Evolutionary conservation across 2,113 vertebrate genomes (phyloP).

Genomic region (Telmatochromis brichardi): DNA sequence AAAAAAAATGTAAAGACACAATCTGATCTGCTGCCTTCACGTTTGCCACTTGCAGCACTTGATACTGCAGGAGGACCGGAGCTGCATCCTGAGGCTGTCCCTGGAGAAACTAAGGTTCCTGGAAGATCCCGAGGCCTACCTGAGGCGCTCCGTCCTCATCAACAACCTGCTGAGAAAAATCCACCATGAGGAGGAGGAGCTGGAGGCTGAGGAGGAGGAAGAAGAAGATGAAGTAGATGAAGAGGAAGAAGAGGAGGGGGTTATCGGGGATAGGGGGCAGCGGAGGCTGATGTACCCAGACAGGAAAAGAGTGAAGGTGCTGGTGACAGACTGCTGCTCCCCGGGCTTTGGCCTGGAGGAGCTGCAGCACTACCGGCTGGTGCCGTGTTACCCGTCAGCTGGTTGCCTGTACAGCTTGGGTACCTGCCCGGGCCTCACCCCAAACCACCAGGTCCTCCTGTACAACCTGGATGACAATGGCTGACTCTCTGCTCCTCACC

Average conservation of each 20-base stretch:
- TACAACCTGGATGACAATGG: slow-evolving; percentile 86
- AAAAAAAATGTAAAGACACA: neutral
- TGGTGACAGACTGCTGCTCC: slow-evolving; percentile 87
- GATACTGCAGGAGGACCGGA: slow-evolving; percentile 91
- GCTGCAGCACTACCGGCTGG: slow-evolving; percentile 83
- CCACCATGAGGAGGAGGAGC: slow-evolving; percentile 85
- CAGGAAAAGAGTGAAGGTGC: slow-evolving; percentile 89
- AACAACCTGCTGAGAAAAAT: slow-evolving; percentile 98
- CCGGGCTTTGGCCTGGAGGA: slow-evolving; percentile 82
- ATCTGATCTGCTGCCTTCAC: neutral
- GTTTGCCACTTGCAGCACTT: slow-evolving; percentile 76
- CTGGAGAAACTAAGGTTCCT: slow-evolving; percentile 96
- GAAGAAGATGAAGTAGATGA: slow-evolving; percentile 75
- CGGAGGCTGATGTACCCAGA: slow-evolving; percentile 66
- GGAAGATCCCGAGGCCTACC: slow-evolving; percentile 91
- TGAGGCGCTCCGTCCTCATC: slow-evolving; percentile 95
- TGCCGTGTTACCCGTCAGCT: slow-evolving; percentile 81
- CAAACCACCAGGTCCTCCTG: slow-evolving; percentile 83
- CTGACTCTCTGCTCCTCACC: slow-evolving; percentile 30
- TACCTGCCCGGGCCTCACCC: slow-evolving; percentile 74
- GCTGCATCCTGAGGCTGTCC: slow-evolving; percentile 93
- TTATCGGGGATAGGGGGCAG: slow-evolving; percentile 39
- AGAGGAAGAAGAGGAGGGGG: slow-evolving; percentile 54
- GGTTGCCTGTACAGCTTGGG: slow-evolving; percentile 81
- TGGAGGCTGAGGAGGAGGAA: slow-evolving; percentile 75